These are phyloP conservation scores for Incurvaria masculella DNA, from an alignment of 2,888 invertebrate species.

Conservation along the genomic window DNA sequence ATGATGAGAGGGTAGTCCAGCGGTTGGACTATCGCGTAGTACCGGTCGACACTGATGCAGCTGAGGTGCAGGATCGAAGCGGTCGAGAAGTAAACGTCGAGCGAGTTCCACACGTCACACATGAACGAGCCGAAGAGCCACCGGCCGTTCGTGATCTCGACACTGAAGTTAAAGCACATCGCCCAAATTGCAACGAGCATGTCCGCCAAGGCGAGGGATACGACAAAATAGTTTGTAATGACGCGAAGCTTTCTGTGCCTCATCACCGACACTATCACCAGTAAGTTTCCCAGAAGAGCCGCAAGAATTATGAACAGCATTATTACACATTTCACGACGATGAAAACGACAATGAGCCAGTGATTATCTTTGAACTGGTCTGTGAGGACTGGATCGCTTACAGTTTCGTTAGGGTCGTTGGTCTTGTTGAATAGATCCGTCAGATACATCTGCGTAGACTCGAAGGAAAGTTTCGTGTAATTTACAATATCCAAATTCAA, in stretches of 20 bases:
- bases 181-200: conserved; percentile 93
- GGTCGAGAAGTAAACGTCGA: conserved; percentile 93
- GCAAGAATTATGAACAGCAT: conserved; percentile 87
- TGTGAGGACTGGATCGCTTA: conserved; percentile 34
- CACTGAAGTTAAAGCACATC: conserved; percentile 92
- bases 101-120: conserved; percentile 95
- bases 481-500: too few species aligned
- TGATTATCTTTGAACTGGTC: conserved; percentile 40
- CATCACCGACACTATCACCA: conserved; percentile 85
- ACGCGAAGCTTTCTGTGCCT: conserved; percentile 64
- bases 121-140: conserved; percentile 90
- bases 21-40: conserved; percentile 92
- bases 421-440: conserved; percentile 39
- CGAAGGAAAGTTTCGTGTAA: too few species aligned
- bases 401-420: conserved; percentile 34
- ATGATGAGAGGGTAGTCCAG: conserved; percentile 91
- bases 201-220: conserved; percentile 90
- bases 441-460: conserved; percentile 44
- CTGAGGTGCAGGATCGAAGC: conserved; percentile 92
- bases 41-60: conserved; percentile 86
- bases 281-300: conserved; percentile 84
- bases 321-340: conserved; percentile 70
- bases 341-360: conserved; percentile 55
- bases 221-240: conserved; percentile 95
- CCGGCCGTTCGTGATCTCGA: conserved; percentile 75